Conservation (phyloP, 2,888 invertebrate genomes). For the Sicus ferrugineus region DNA sequence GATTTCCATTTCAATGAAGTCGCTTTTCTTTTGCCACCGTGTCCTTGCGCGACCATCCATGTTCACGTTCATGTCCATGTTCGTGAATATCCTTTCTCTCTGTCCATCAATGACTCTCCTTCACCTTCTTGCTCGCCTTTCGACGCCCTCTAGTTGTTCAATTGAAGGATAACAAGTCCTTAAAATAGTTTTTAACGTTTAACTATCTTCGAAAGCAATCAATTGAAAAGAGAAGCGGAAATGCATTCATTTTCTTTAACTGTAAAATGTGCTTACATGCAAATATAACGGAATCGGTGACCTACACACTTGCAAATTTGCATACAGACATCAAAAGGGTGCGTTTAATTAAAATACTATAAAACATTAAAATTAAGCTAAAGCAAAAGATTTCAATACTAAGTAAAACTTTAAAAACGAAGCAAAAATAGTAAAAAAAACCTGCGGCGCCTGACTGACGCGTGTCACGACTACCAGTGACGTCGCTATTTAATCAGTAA, state of each 20-base stretch:
- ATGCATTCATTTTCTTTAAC: background rate
- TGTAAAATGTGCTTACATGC: background rate
- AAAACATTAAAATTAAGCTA: no score
- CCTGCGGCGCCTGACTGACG: background rate
- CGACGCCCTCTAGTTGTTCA: background rate
- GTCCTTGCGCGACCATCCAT: background rate
- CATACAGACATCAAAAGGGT: background rate
- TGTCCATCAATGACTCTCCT: background rate
- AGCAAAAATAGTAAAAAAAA: background rate
- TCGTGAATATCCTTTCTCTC: background rate
- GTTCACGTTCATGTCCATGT: slow-evolving; percentile 1
- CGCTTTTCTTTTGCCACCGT: background rate
- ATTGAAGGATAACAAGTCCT: background rate
- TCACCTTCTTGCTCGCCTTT: background rate
- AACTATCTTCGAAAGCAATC: slow-evolving; percentile 1
- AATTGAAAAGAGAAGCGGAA: background rate
- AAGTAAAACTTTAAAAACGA: no score
- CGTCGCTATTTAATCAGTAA: slow-evolving; percentile 23
- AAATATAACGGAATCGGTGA: background rate
- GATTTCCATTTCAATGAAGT: slow-evolving; percentile 15
- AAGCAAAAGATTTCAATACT: no score
- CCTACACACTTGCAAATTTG: background rate
- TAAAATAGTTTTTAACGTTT: background rate
- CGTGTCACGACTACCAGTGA: slow-evolving; percentile 1
- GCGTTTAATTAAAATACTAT: no score